Evolutionary conservation across 2,113 vertebrate species (phyloP).

Genomic region (Coturnix japonica): DNA sequence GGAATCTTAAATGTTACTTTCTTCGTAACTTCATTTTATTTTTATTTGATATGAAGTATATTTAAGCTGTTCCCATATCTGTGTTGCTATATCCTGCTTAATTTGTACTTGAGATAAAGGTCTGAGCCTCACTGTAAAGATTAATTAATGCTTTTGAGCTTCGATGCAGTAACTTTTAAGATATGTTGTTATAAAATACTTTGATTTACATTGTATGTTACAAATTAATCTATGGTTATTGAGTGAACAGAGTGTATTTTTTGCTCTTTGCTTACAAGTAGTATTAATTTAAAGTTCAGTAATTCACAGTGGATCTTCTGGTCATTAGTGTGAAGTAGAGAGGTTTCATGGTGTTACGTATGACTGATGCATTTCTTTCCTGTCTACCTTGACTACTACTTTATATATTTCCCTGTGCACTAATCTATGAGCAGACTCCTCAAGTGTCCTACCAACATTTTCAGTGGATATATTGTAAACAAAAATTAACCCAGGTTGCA

Average conservation of each 20-base stretch:
- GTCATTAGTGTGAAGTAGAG: neutral
- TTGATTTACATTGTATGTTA: neutral
- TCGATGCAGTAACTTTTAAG: neutral
- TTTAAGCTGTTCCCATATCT: neutral
- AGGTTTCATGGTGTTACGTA: neutral
- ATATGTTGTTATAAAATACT: neutral
- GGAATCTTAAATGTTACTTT: neutral
- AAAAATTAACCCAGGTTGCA: conserved; percentile 84
- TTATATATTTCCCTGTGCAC: conserved; percentile 35
- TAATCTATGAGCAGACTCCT: conserved; percentile 75
- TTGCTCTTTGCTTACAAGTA: conserved; percentile 1
- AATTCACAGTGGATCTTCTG: neutral
- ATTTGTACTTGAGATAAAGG: neutral
- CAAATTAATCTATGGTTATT: neutral
- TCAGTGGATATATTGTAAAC: conserved; percentile 81
- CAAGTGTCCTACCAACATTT: conserved; percentile 75
- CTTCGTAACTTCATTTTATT: neutral
- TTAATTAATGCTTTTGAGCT: neutral
- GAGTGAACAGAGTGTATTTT: neutral
- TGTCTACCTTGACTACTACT: conserved; percentile 51
- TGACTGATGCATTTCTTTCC: conserved; percentile 64
- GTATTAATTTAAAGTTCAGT: neutral
- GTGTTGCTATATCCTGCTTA: neutral
- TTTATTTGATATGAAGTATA: neutral
- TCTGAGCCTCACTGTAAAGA: neutral